phyloP scores from a whole-genome alignment of 2,113 vertebrate genomes.

The Rhinoptilus africanus region DNA sequence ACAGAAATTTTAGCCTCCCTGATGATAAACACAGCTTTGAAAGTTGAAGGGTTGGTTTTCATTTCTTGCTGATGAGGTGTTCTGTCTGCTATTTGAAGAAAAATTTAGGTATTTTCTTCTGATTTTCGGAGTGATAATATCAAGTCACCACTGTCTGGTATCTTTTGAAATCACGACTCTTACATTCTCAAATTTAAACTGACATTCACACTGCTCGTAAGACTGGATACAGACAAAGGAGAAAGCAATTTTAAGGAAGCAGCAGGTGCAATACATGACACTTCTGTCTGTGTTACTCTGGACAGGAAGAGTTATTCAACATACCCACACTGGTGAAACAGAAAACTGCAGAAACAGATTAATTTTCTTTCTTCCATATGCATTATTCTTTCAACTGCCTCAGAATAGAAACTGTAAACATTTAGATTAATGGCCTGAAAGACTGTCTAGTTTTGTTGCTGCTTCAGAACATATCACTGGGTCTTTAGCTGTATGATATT shows the following conservation, averaged over 20 bases:
- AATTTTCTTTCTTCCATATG: not conserved
- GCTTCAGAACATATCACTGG: not conserved
- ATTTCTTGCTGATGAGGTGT: not conserved
- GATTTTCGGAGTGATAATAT: not conserved
- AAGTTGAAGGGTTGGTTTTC: not conserved
- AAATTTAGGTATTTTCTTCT: not conserved
- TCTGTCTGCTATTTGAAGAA: not conserved
- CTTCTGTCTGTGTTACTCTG: not conserved
- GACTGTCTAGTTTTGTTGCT: not conserved
- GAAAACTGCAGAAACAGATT: not conserved
- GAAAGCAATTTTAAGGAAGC: not conserved
- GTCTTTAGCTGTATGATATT: not conserved
- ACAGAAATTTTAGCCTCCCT: not conserved
- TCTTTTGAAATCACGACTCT: not conserved
- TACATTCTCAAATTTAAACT: not conserved
- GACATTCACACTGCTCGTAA: not conserved
- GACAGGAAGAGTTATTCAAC: not conserved
- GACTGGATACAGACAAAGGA: not conserved
- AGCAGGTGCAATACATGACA: not conserved
- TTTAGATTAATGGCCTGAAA: not conserved
- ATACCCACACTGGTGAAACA: not conserved
- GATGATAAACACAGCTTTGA: not conserved
- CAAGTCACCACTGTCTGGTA: not conserved
- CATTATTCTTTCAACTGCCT: not conserved
- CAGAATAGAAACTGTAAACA: not conserved